Percentiles rank a stretch among this genome's conserved stretches.
Evolutionary conservation across 2,888 invertebrate species (phyloP).

Genomic region (Plagodis dolabraria): DNA sequence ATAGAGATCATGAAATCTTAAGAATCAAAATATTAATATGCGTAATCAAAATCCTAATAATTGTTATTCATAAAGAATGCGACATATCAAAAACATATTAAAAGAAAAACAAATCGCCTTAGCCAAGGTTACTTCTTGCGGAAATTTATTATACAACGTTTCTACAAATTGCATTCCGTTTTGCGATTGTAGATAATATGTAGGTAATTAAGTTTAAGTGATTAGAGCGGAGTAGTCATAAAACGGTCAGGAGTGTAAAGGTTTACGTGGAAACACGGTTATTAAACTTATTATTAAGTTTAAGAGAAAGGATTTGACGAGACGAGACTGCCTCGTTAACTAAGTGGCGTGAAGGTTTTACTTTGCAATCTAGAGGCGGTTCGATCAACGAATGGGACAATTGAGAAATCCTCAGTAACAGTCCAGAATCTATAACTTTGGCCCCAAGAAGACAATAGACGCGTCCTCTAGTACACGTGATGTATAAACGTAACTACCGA

Average conservation of each 20-base stretch:
- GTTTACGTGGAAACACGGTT: constrained; percentile 7
- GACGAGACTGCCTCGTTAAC: background rate
- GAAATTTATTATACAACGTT: constrained; percentile 10
- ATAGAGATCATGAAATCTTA: no score
- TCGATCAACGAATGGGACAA: no score
- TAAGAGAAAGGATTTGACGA: background rate
- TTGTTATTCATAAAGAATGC: no score
- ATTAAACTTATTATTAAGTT: constrained; percentile 6
- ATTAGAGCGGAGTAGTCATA: constrained; percentile 15
- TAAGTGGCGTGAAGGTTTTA: background rate
- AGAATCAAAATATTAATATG: no score
- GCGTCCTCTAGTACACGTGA: no score
- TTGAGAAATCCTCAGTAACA: no score
- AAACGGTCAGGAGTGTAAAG: constrained; percentile 16
- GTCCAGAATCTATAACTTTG: no score
- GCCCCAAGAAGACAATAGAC: no score
- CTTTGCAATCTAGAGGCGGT: no score
- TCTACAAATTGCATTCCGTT: constrained; percentile 17
- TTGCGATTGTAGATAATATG: constrained; percentile 9
- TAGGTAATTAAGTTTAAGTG: constrained; percentile 21
- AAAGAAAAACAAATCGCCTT: constrained; percentile 1
- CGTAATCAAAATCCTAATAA: no score
- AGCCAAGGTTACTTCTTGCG: constrained; percentile 1
- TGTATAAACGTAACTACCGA: no score
- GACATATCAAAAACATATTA: background rate